Base-by-base conservation (phyloP, 2,113 vertebrate genomes). In the Nematolebias whitei region DNA sequence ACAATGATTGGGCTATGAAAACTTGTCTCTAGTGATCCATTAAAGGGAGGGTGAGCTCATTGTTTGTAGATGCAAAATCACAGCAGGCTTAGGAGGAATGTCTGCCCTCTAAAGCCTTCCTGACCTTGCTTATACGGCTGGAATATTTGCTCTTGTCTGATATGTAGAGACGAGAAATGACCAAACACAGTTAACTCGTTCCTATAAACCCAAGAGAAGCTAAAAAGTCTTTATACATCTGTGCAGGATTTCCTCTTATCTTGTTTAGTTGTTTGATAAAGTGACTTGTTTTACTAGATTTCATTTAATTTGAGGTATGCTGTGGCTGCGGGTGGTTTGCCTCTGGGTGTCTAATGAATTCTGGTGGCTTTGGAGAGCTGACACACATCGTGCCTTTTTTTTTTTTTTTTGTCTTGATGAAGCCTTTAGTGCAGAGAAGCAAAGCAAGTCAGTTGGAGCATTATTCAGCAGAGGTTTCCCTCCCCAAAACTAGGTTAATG, bases 401-500 rank as follows among this genome's bases (percentile, higher is more conserved):
- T 62, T 57, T 63, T 63, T 55, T 38, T 40, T 68, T 68, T 66
- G 71, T 68, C 63, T 74, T 68, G 76, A 83, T 72, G 60, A 81
- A 75, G 69, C 67, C 64, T 87, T 82, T 77, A 80, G 80, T 76
- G 76, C 77, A 38, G 70, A 70, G 78, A 71, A 82, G 78, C 83
- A 81, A 71, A 79, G 79, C 77, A 88, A 90, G 78, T 84, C 82
- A 85, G 79, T 78, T 39, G 3, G 48, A 81, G 74, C 82, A 88
- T 90, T 90, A 89, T 89, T 89, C 88, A 88, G 86, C 79, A 74
- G 82, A 85, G 88, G 88, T 85, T 91, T 86, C 78, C 85, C 85
- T 73, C 77, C 79, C 71, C 85, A 91, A 80, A 92, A 90, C 78
- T 91, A 85, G 89, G 89, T 88, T 92, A 91, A 92, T 92, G 87